Evolutionary conservation across 2,888 invertebrate genomes (phyloP).

Genomic region (Exephanes ischioxanthus): DNA sequence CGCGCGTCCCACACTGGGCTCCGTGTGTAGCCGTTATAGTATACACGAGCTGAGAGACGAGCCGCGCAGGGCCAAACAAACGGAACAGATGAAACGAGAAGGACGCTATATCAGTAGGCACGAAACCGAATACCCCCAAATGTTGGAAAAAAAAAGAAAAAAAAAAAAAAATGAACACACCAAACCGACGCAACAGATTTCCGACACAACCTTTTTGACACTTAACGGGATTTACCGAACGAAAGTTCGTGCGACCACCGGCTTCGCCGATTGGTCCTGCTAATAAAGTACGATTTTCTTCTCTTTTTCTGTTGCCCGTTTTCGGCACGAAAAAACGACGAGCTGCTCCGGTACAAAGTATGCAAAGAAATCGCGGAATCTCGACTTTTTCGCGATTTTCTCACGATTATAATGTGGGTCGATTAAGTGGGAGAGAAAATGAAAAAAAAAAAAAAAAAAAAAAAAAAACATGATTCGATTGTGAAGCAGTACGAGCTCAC

Average conservation of each 20-base stretch:
- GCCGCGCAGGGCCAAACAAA: slow-evolving; percentile 43
- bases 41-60: slow-evolving; percentile 17
- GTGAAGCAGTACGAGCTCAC: slow-evolving; percentile 21
- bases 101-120: slow-evolving; percentile 63
- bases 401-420: slow-evolving; percentile 79
- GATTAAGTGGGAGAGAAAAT: slow-evolving; percentile 69
- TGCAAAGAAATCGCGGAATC: background rate
- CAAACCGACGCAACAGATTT: background rate
- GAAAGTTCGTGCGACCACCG: slow-evolving; percentile 29
- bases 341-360: background rate
- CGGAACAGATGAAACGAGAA: slow-evolving; percentile 40
- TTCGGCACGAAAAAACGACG: background rate
- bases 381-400: slow-evolving; percentile 79
- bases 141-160: slow-evolving; percentile 23
- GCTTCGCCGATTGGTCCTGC: background rate
- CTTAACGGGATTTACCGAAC: slow-evolving; percentile 51
- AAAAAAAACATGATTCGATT: slow-evolving; percentile 66
- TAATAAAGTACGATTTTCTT: slow-evolving; percentile 25
- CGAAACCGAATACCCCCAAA: slow-evolving; percentile 69
- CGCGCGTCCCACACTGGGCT: slow-evolving; percentile 75
- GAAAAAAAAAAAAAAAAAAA: slow-evolving; percentile 8
- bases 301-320: background rate
- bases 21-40: slow-evolving; percentile 18
- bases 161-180: background rate
- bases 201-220: slow-evolving; percentile 36